Conservation (phyloP, 2,888 invertebrate species). For the Isoperla grammatica region DNA sequence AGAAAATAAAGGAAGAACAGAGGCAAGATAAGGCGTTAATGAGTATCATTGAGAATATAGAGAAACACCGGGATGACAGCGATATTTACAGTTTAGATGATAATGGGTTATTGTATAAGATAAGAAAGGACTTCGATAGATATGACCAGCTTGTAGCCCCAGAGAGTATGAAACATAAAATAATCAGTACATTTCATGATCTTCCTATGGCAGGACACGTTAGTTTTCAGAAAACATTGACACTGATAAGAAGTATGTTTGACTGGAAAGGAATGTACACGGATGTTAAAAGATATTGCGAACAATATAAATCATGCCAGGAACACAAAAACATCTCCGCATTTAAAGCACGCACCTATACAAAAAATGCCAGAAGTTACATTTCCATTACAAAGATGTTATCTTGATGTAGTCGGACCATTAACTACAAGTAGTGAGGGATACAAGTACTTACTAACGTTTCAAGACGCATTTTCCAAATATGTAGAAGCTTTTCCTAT, state of each 20-base stretch:
- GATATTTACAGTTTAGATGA: no score
- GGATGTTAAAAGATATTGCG: neutral
- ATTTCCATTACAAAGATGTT: neutral
- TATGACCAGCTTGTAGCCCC: no score
- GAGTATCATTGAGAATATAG: neutral
- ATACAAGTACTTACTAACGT: neutral
- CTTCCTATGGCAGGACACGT: no score
- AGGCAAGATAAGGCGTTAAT: neutral
- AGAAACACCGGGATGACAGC: no score
- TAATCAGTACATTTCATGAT: no score
- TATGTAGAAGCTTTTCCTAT: neutral
- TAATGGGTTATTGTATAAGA: no score
- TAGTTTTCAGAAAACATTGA: no score
- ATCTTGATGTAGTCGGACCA: neutral
- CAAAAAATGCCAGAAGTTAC: neutral
- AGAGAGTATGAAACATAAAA: no score
- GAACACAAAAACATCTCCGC: conserved; percentile 3
- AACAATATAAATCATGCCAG: neutral
- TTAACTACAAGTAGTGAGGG: neutral
- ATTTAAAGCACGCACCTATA: neutral
- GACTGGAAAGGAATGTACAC: no score
- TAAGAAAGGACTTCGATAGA: no score
- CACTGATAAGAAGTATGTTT: no score
- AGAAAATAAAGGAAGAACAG: neutral
- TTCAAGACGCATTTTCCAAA: neutral